phyloP scores from a whole-genome alignment of 2,113 vertebrate species.

The Otolemur garnettii region DNA sequence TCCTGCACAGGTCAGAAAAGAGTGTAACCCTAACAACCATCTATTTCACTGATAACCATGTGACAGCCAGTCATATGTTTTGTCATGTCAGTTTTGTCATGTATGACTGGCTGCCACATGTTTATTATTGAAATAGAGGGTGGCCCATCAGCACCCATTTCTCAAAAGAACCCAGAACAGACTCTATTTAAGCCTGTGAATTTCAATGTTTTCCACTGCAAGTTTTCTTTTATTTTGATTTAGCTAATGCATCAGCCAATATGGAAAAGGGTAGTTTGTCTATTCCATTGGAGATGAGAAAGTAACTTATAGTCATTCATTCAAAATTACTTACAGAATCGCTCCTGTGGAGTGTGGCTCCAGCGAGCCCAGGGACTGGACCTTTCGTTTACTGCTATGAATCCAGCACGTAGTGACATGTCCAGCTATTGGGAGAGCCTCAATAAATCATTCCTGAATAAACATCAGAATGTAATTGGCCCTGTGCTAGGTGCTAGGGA shows the following conservation, averaged over 20 bases:
- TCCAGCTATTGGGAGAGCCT: background rate
- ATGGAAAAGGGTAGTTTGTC: background rate
- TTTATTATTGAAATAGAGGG: too few relatives aligned
- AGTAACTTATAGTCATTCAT: background rate
- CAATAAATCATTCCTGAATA: background rate
- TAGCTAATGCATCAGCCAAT: background rate
- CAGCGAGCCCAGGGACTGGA: background rate
- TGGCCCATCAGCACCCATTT: background rate
- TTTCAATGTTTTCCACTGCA: constrained; percentile 1
- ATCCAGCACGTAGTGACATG: background rate
- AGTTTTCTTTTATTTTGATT: constrained; percentile 32
- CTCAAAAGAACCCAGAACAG: background rate
- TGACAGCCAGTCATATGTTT: background rate
- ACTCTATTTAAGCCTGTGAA: background rate
- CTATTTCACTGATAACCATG: background rate
- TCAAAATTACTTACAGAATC: background rate
- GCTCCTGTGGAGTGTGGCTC: background rate
- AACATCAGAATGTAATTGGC: background rate
- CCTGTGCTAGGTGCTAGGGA: background rate
- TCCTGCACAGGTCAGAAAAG: background rate
- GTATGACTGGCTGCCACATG: too few relatives aligned
- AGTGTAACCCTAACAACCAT: background rate
- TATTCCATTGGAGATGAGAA: background rate
- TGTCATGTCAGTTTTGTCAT: background rate
- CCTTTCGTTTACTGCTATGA: background rate